Evolutionary conservation across 2,888 invertebrate species (phyloP), one percentile per base, ranked within the genome.

Genomic region (Lasiommata megera): DNA sequence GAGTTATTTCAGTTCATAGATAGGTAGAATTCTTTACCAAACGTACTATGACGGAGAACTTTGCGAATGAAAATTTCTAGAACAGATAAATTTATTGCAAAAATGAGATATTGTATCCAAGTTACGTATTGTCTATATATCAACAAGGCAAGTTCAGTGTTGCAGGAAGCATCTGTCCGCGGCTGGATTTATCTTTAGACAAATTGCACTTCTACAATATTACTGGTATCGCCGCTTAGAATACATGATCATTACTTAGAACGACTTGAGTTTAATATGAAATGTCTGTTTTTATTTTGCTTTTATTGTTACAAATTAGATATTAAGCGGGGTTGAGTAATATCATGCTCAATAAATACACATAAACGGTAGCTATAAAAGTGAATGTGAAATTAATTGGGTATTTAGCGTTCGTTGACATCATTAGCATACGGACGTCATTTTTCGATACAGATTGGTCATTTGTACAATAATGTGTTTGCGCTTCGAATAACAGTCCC

Each of bases 161-260:
- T 76, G 77, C 74, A 79, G 79, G 79, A 79, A 82, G 80, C 79
- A 82, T 81, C 78, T 83, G 87, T 82, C 80, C 80, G 82, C 76
- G 83, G 82, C 72, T 73, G 82, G 84, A 82, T 86, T 86, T 86
- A 84, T 85, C 83, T 80, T 67, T 71, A 78, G 81, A 86, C 84
- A 86, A 88, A 87, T 88, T 85, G 86, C 84, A 81, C 14, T 40
- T 11, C 12, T 31, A 46, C 29, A 16, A 12, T 14, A 14, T 6
- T 74, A 74, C 62, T 60, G 53, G 40, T 47, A 57, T 54, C 58
- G 53, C 53, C 41, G 53, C 56, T 56, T 52, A 51, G 41, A 43
- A 37, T 58, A 56, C 50, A 48, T 56, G 55, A 54, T 55, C 36
- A 58, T 50, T 60, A 56, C 41, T 57, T 56, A 29, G 48, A 62